phyloP scores from a whole-genome alignment of 2,797 vertebrate species.

The Loris lydekkerianus region DNA sequence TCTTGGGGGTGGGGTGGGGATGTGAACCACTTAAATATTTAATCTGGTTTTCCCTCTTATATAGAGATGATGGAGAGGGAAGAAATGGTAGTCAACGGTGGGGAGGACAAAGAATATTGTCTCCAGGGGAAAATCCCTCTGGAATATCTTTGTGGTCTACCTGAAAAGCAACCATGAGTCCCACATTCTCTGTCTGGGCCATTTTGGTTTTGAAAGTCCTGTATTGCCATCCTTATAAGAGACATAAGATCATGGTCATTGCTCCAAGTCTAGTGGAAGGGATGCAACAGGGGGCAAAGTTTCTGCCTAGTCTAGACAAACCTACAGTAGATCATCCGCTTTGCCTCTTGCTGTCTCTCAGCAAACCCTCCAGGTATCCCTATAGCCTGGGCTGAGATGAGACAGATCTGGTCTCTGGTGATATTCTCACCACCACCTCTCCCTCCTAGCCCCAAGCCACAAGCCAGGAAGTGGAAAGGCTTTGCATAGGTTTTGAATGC shows the following conservation, averaged over 20 bases:
- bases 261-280: not conserved
- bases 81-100: fast-evolving
- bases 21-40: not conserved
- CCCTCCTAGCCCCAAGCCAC: not conserved
- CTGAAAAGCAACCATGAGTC: not conserved
- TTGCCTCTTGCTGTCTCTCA: not conserved
- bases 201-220: not conserved
- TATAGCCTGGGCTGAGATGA: not conserved
- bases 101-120: not conserved
- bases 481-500: not conserved
- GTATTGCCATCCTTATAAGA: not conserved
- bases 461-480: not conserved
- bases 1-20: fast-evolving
- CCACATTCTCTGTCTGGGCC: not conserved
- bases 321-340: not conserved
- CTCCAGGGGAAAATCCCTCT: not conserved
- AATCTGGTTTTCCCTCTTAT: fast-evolving
- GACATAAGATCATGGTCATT: fast-evolving
- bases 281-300: fast-evolving
- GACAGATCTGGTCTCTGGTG: not conserved
- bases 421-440: too few relatives aligned
- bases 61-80: not conserved
- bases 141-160: not conserved
- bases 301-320: not conserved
- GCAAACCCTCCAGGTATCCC: not conserved